Evolutionary conservation across 2,113 vertebrate species (phyloP).

Genomic region (Miniopterus natalensis): DNA sequence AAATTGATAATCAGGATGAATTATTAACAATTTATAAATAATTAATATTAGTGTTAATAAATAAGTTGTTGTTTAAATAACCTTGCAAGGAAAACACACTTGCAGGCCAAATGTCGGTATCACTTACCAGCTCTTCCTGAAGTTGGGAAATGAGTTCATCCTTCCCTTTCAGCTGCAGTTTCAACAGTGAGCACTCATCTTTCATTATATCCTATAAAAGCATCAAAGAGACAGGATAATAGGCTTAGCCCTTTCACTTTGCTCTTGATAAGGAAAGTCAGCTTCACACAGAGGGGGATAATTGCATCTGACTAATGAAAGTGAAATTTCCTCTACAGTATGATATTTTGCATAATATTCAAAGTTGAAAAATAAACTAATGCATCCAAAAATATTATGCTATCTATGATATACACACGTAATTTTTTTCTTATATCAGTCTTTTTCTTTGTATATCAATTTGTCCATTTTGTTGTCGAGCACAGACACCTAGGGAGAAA

Average conservation of each 20-base stretch:
- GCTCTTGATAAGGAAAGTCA: conserved; percentile 83
- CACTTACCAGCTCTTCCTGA: conserved; percentile 95
- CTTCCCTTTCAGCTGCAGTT: conserved; percentile 95
- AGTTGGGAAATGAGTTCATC: conserved; percentile 96
- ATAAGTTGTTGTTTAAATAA: conserved; percentile 13
- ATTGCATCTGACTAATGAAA: conserved; percentile 85
- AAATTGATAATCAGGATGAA: conserved; percentile 19
- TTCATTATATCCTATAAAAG: conserved; percentile 93
- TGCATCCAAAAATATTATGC: conserved; percentile 47
- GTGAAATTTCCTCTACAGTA: conserved; percentile 77
- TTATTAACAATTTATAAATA: conserved; percentile 15
- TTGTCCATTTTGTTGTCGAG: not conserved
- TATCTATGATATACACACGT: not conserved
- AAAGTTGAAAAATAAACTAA: conserved; percentile 82
- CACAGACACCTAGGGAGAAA: not conserved
- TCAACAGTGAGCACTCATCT: conserved; percentile 93
- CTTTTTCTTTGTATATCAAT: not conserved
- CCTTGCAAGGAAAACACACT: conserved; percentile 50
- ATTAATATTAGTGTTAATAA: conserved; percentile 21
- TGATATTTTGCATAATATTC: conserved; percentile 82
- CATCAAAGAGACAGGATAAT: conserved; percentile 86
- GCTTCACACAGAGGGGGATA: conserved; percentile 81
- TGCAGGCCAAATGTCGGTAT: not conserved
- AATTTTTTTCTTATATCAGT: not conserved
- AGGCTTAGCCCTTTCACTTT: conserved; percentile 80